Percentiles rank a stretch among this genome's conserved stretches.
phyloP scores from a whole-genome alignment of 2,797 vertebrate genomes.

The Atherinosoma microstoma region DNA sequence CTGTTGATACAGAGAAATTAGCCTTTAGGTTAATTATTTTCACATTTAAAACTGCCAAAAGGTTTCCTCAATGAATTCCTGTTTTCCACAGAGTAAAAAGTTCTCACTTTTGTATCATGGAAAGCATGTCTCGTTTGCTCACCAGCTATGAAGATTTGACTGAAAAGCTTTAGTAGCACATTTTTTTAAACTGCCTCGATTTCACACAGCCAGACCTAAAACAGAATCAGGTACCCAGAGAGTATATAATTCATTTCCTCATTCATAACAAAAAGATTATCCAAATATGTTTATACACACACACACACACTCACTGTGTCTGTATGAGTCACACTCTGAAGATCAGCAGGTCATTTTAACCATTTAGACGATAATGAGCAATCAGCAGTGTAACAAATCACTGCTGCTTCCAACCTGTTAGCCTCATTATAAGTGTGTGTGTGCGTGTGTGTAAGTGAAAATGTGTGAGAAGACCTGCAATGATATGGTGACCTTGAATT shows the following conservation, averaged over 20 bases:
- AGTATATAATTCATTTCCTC: slow-evolving; percentile 7
- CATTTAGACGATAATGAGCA: slow-evolving; percentile 55
- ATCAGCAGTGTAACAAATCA: slow-evolving; percentile 57
- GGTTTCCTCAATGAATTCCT: not conserved
- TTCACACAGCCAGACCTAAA: too few species aligned
- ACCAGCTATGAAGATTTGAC: not conserved
- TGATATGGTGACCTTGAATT: slow-evolving; percentile 33
- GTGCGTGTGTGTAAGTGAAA: slow-evolving; percentile 6
- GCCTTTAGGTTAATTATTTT: not conserved
- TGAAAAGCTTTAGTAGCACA: too few species aligned
- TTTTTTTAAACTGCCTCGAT: too few species aligned
- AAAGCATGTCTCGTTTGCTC: not conserved
- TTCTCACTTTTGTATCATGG: not conserved
- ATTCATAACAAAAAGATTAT: not conserved
- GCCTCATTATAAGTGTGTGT: slow-evolving; percentile 30
- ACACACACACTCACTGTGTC: not conserved
- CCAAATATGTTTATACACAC: not conserved
- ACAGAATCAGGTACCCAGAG: not conserved
- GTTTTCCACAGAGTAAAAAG: not conserved
- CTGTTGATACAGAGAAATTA: too few species aligned
- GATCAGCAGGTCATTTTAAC: slow-evolving; percentile 42
- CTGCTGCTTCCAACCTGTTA: slow-evolving; percentile 25
- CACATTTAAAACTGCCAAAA: not conserved
- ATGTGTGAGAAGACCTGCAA: slow-evolving; percentile 16
- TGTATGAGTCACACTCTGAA: slow-evolving; percentile 33